Evolutionary conservation across 2,113 vertebrate species (phyloP).

Genomic region (Muntiacus reevesi): DNA sequence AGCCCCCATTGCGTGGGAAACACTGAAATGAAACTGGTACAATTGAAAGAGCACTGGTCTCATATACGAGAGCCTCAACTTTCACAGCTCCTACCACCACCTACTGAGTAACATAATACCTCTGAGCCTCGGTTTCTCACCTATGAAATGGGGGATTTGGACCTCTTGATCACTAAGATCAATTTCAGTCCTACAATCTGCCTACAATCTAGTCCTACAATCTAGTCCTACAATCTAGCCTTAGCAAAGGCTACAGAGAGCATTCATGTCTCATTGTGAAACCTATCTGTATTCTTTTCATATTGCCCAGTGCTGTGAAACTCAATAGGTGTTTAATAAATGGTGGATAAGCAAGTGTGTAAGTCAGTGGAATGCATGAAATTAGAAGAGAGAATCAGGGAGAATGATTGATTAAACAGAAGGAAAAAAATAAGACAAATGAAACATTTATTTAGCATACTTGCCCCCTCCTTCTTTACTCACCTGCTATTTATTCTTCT

Average conservation of each 20-base stretch:
- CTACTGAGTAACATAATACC: accelerated
- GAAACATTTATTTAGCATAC: background rate
- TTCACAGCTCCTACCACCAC: background rate
- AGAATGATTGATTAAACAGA: background rate
- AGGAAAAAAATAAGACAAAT: background rate
- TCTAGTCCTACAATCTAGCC: background rate
- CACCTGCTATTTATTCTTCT: background rate
- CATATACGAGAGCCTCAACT: background rate
- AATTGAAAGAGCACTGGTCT: background rate
- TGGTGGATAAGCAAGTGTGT: background rate
- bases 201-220: background rate
- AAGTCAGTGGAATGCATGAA: background rate
- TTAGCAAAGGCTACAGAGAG: background rate
- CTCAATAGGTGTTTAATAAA: background rate
- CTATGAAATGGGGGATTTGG: background rate
- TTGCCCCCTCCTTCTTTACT: background rate
- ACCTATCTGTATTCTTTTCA: background rate
- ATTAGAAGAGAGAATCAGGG: background rate
- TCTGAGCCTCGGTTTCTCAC: background rate
- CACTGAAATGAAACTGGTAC: background rate
- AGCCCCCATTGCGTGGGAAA: background rate
- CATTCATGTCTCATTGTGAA: background rate
- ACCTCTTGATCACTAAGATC: background rate
- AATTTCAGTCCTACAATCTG: background rate
- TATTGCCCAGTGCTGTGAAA: background rate